phyloP scores from a whole-genome alignment of 2,797 vertebrate species.

The Sparus aurata region DNA sequence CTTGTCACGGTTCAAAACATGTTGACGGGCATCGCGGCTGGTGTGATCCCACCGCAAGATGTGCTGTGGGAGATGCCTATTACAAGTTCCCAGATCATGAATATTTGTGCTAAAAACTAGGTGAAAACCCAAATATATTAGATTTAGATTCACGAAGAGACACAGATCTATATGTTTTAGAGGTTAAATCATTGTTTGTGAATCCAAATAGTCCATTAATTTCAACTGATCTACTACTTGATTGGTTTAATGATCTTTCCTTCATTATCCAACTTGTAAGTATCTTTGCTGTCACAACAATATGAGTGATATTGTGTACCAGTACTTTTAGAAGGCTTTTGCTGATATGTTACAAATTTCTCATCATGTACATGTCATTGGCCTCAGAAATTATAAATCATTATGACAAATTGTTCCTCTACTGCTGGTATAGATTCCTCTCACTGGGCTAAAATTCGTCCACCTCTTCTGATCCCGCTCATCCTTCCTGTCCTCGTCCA shows the following conservation, averaged over 20 bases:
- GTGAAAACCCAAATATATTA: not conserved
- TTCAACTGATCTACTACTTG: not conserved
- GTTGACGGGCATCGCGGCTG: too few species aligned
- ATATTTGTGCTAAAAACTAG: not conserved
- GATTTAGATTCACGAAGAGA: not conserved
- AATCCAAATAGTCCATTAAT: not conserved
- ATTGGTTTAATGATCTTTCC: not conserved
- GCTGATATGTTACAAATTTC: slow-evolving; percentile 17
- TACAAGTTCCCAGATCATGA: not conserved
- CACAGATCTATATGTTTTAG: not conserved
- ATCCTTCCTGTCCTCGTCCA: slow-evolving; percentile 31
- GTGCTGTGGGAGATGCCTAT: not conserved
- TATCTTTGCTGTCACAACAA: not conserved
- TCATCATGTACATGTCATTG: slow-evolving; percentile 41
- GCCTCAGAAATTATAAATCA: slow-evolving; percentile 57
- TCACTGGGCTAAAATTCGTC: slow-evolving; percentile 24
- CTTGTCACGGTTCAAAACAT: too few species aligned
- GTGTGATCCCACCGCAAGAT: too few species aligned
- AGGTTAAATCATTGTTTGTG: not conserved
- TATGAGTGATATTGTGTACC: not conserved
- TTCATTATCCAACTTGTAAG: not conserved
- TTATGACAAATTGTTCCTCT: slow-evolving; percentile 37
- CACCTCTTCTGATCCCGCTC: slow-evolving; percentile 18
- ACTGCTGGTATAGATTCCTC: slow-evolving; percentile 25
- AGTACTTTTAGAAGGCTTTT: not conserved